Evolutionary conservation across 2,797 vertebrate genomes (phyloP).

Genomic region (Scolopax rusticola): DNA sequence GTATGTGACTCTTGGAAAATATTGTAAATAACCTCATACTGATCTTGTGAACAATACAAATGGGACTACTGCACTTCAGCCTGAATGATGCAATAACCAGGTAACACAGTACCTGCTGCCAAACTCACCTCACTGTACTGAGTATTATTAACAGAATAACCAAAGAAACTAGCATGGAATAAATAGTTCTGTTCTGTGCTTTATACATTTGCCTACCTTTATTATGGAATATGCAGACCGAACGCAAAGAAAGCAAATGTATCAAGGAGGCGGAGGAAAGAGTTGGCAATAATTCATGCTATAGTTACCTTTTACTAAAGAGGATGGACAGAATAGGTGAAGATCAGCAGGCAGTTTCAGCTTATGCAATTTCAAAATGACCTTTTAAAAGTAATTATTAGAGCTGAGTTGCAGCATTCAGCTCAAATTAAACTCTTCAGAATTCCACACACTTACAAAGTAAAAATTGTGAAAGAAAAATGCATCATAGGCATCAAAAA

Average conservation of each 20-base stretch:
- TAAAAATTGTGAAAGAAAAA: neutral
- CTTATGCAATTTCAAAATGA: neutral
- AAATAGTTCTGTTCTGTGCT: neutral
- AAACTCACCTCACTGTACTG: neutral
- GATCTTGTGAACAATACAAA: neutral
- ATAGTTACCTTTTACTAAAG: neutral
- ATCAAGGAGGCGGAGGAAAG: neutral
- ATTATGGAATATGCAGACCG: neutral
- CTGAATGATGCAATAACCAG: neutral
- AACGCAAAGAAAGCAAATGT: neutral
- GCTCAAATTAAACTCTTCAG: neutral
- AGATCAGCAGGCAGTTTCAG: neutral
- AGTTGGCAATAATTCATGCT: neutral
- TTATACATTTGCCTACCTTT: neutral
- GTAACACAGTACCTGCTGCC: neutral
- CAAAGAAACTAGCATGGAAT: neutral
- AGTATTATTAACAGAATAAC: neutral
- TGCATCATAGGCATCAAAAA: neutral
- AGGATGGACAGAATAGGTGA: neutral
- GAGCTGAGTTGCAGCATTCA: neutral
- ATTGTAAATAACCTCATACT: neutral
- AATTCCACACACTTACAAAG: neutral
- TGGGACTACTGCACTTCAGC: neutral
- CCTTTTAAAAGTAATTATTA: conserved; percentile 24
- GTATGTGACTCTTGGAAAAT: neutral